A percentile compares a stretch with the other conserved stretches of the same genome.
phyloP scores from a whole-genome alignment of 1,140 invertebrate species.

The Popillia japonica region DNA sequence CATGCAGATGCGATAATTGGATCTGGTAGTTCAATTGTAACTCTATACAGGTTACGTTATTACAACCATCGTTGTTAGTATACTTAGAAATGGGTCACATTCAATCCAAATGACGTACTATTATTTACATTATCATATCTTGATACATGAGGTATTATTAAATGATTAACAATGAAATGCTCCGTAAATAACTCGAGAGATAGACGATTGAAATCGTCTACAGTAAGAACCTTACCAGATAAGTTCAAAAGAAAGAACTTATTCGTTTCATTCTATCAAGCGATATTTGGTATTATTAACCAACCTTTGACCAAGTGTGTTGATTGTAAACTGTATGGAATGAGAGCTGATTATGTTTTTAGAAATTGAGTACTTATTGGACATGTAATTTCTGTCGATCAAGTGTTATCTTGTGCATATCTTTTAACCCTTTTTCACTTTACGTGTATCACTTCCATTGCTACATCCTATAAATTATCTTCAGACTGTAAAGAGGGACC shows the following conservation, averaged over 20 bases:
- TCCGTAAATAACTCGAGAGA: constrained; percentile 5
- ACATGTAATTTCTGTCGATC: neutral
- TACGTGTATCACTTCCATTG: too few relatives aligned
- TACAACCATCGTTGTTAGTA: neutral
- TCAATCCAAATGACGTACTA: constrained; percentile 26
- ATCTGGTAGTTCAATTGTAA: constrained; percentile 24
- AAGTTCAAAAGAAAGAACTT: neutral
- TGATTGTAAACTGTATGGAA: constrained; percentile 12
- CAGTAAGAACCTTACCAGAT: neutral
- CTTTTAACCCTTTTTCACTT: too few relatives aligned
- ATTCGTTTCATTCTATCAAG: neutral
- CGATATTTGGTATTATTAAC: constrained; percentile 14
- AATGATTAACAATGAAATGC: constrained; percentile 17
- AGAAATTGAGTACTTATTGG: neutral
- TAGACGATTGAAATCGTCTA: neutral
- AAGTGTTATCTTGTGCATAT: too few relatives aligned
- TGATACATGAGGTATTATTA: constrained; percentile 19
- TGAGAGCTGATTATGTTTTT: neutral
- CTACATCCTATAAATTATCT: too few relatives aligned
- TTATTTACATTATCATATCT: constrained; percentile 20
- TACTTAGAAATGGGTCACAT: constrained; percentile 32
- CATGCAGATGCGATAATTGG: constrained; percentile 24
- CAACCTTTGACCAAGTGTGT: constrained; percentile 2
- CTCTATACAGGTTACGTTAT: neutral
- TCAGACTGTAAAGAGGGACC: too few relatives aligned